Evolutionary conservation across 2,113 vertebrate genomes (phyloP).

Genomic region (Stigmatopora nigra): DNA sequence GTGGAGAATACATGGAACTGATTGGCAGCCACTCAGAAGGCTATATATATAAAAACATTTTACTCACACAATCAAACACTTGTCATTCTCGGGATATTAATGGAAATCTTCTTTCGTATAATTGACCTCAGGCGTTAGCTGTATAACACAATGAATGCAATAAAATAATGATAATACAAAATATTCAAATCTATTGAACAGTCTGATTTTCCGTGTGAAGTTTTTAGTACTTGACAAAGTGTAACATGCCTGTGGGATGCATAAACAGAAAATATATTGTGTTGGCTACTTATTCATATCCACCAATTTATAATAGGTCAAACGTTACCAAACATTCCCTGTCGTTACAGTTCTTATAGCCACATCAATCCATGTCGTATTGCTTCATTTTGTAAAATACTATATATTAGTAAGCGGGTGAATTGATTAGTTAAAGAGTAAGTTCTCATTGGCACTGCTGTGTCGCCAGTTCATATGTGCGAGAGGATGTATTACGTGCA

Average conservation of each 20-base stretch:
- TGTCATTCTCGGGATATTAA: too few relatives aligned
- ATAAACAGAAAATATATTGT: neutral
- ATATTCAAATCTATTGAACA: too few relatives aligned
- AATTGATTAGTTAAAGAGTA: slow-evolving; percentile 60
- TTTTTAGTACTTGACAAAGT: too few relatives aligned
- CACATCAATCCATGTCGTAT: neutral
- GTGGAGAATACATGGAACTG: too few relatives aligned
- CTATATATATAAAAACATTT: too few relatives aligned
- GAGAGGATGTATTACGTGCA: slow-evolving; percentile 25
- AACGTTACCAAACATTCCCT: neutral
- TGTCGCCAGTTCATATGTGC: neutral
- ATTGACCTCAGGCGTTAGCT: neutral
- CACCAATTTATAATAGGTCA: neutral
- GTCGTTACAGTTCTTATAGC: neutral
- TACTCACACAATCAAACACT: too few relatives aligned
- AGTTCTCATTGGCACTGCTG: slow-evolving; percentile 34
- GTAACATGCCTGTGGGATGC: neutral
- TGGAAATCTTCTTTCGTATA: neutral
- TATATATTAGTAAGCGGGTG: slow-evolving; percentile 18
- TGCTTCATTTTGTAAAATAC: slow-evolving; percentile 19
- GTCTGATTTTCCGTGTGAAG: too few relatives aligned
- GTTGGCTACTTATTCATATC: neutral
- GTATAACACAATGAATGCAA: too few relatives aligned
- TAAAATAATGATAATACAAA: too few relatives aligned
- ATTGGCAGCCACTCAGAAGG: too few relatives aligned